These are phyloP conservation scores for Prosopocoilus inquinatus DNA, from an alignment of 2,888 invertebrate genomes.

Conservation along the genomic window DNA sequence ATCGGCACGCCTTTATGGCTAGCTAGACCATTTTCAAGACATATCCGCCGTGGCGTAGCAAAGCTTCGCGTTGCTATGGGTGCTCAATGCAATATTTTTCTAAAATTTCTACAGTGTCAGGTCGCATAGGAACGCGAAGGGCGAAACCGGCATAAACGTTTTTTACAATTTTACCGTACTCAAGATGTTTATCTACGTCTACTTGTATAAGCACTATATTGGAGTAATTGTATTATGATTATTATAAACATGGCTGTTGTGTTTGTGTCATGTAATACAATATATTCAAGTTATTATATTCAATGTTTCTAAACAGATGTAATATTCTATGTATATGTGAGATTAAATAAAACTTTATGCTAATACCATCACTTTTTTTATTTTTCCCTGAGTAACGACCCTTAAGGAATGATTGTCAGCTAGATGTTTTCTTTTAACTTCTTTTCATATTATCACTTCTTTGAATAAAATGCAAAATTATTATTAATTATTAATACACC, in stretches of 20 bases:
- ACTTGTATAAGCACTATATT: slow-evolving; percentile 21
- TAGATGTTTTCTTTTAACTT: no score
- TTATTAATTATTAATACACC: no score
- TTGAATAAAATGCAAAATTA: no score
- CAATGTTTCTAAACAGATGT: slow-evolving; percentile 44
- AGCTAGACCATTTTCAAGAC: slow-evolving; percentile 52
- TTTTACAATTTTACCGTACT: slow-evolving; percentile 48
- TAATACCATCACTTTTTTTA: slow-evolving; percentile 3
- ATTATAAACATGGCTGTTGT: slow-evolving; percentile 45
- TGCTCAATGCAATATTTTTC: slow-evolving; percentile 29
- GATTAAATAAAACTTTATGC: slow-evolving; percentile 43
- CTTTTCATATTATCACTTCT: no score
- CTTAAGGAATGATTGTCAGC: no score
- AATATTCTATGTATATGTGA: slow-evolving; percentile 48
- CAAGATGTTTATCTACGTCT: slow-evolving; percentile 37
- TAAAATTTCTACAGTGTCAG: slow-evolving; percentile 35
- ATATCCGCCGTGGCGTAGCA: slow-evolving; percentile 47
- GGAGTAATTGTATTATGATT: slow-evolving; percentile 14
- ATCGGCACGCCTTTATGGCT: slow-evolving; percentile 35
- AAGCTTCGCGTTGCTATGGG: slow-evolving; percentile 47
- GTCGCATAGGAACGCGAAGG: slow-evolving; percentile 49
- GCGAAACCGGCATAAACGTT: slow-evolving; percentile 42
- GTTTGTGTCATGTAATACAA: slow-evolving; percentile 45
- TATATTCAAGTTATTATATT: slow-evolving; percentile 43
- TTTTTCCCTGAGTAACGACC: not conserved